Base-by-base conservation (phyloP, 2,888 invertebrate species). In the Plebejus melissa region DNA sequence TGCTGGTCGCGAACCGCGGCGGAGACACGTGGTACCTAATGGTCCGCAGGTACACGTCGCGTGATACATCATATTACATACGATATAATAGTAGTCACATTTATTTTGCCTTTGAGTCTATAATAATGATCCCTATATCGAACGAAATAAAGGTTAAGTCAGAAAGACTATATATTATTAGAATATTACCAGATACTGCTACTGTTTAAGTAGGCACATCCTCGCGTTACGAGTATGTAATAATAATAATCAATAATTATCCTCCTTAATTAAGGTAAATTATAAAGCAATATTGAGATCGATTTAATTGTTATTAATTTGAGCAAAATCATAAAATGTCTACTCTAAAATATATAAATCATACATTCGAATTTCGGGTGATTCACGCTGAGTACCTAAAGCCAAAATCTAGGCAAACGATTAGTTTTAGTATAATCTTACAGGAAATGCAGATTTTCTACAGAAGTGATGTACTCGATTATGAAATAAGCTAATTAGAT, bases 11-110 rank as follows among this genome's bases (percentile, higher is more conserved):
- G 54, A 16, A 22, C 22, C 28, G 50, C 54, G 32, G 7, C 38
- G 13, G 41, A 11, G 6, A 54, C 72, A 72, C 72, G 72, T 72
- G 72, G 32, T 32, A 54, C 32, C 50, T 32, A 28, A 71, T 46
- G 50, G 22, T 9, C 13, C 28, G 16, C 72, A 72, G 72, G 72
- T 72, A 46, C 28, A 16, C 54, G 32, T 32, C 50, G 50, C 72
- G 54, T 72, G 72, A 72, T 54, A 72, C 71, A 13, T 22, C 4
- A 50, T 41, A 46, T 11, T 4, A 72, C 28, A 54, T 16, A 72
- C 50, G 9, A 41, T 41, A 41, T 41, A 9, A 41, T 41, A 41
- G 38, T 7, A 7, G 38, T 41, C 38, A 7, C 7, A 41, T 41
- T 41, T 50, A 50, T 50, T 50, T 50, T 50, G 50, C 50, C 50